Base-by-base conservation (phyloP, 2,797 vertebrate species). In the Acestrorhynchus altus region DNA sequence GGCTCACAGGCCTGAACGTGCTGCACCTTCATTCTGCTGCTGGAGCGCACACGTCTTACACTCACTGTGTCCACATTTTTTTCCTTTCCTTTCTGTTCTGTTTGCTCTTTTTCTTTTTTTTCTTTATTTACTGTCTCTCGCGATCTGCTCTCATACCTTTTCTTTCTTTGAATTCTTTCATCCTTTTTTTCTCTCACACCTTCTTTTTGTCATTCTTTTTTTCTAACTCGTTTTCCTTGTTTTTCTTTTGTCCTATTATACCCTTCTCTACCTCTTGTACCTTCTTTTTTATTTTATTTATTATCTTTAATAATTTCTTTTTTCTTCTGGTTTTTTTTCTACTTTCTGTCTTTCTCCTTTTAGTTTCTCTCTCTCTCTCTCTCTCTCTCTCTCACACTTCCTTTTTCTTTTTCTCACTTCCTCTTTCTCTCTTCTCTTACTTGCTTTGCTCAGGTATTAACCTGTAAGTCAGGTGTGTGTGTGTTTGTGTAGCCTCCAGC, bases 401-500 rank as follows among this genome's bases (percentile, higher is more conserved):
- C n/a, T n/a, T n/a, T n/a, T n/a, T n/a, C 0, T 42, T 7, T 46
- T 0, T 49, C 7, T 63, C 0, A 44, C 8, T 5, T 13, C 1
- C 20, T 47, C 24, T 31, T 10, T 24, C 49, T 16, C 3, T 22
- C 10, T 52, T 15, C 15, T 20, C 1, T 40, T 8, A 31, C 2
- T 49, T 4, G 49, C 15, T 18, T 47, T 2, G 2, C 46, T 47
- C 1, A 52, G n/a, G n/a, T 16, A 24, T 57, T 57, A 57, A 57
- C 54, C 12, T 57, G 54, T 13, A 57, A 57, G 54, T 28, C 24
- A 57, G 54, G 54, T 26, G 54, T 10, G 22, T 87, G 83, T 83
- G 92, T 87, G 87, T 91, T 90, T 93, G 82, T 94, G 91, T 90
- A 88, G 87, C 91, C 89, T 74, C 15, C 81, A 89, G 87, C 86